Base-by-base conservation (phyloP, 2,888 invertebrate genomes). In the Pterostichus madidus region DNA sequence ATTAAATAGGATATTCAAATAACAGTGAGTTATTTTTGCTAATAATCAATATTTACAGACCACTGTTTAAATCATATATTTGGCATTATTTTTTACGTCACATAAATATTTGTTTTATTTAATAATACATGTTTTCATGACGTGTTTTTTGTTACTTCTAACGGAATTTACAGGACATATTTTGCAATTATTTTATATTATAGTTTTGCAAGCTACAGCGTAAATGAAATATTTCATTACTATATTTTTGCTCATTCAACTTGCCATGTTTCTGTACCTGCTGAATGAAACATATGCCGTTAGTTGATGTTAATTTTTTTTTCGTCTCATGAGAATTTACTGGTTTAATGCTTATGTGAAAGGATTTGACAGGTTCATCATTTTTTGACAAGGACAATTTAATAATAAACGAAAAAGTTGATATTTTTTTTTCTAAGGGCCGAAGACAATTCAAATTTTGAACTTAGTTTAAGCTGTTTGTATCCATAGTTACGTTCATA, bases 1-100 rank as follows among this genome's bases (percentile, higher is more conserved):
- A 71, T 71, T 44, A 71, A 71, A 71, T 71, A 71, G 44, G 68
- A 71, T 71, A 71, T 71, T 71, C 68, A 71, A 71, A 71, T 39
- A 71, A 17, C 68, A 44, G 68, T 71, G 68, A 71, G 68, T 71
- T 71, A 71, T 71, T 71, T 71, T 71, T 44, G 68, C 68, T 71
- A 71, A 71, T 71, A 71, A 71, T 71, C 68, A 71, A 71, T 71
- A 71, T 71, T 71, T 71, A 71, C 44, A 13, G 39, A 71, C 39
- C 68, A 44, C 68, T 71, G 68, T 71, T 71, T 71, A 71, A 71
- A 71, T 71, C 68, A 71, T 71, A 44, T 44, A 44, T 71, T 71
- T 71, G 68, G 68, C 68, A 44, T 71, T 71, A 71, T 71, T 71
- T 24, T 71, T 71, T 71, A 39, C 68, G 68, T 71, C 68, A 17